Evolutionary conservation across 37 sponge, comb jelly and placozoan species (phyloP).

Genomic region (Aplysina aerophoba): DNA sequence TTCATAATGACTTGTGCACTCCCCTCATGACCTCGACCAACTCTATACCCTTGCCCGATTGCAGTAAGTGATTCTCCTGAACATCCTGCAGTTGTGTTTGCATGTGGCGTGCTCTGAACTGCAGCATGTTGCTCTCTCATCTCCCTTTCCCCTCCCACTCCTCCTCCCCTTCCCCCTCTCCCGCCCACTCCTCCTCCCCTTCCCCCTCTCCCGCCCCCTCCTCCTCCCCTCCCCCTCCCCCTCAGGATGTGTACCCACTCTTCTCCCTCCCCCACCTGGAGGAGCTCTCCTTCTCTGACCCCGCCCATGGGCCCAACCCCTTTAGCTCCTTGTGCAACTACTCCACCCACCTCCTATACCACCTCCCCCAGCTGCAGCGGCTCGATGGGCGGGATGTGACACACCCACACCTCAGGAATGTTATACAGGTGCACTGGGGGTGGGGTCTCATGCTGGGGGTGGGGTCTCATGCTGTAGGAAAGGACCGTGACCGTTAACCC

Average conservation of each 20-base stretch:
- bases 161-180: neutral
- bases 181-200: conserved; percentile 33
- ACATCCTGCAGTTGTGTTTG: too few species aligned
- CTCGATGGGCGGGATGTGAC: conserved; percentile 69
- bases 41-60: too few species aligned
- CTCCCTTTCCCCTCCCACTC: too few species aligned
- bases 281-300: conserved; percentile 79
- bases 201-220: conserved; percentile 20
- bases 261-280: conserved; percentile 41
- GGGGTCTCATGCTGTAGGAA: too few species aligned
- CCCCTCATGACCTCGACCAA: too few species aligned
- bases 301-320: conserved; percentile 73
- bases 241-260: conserved; percentile 58
- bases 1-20: too few species aligned
- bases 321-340: conserved; percentile 85
- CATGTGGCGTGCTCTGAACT: too few species aligned
- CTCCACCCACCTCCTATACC: conserved; percentile 82
- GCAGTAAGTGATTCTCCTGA: too few species aligned
- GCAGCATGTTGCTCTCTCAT: too few species aligned
- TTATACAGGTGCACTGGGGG: conserved; percentile 48
- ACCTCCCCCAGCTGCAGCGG: conserved; percentile 68
- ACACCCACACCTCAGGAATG: conserved; percentile 52
- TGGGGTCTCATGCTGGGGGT: too few species aligned
- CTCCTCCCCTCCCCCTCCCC: neutral
- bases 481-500: too few species aligned